Evolutionary conservation across 2,888 invertebrate genomes (phyloP).

Genomic region (Coelopa pilipes): DNA sequence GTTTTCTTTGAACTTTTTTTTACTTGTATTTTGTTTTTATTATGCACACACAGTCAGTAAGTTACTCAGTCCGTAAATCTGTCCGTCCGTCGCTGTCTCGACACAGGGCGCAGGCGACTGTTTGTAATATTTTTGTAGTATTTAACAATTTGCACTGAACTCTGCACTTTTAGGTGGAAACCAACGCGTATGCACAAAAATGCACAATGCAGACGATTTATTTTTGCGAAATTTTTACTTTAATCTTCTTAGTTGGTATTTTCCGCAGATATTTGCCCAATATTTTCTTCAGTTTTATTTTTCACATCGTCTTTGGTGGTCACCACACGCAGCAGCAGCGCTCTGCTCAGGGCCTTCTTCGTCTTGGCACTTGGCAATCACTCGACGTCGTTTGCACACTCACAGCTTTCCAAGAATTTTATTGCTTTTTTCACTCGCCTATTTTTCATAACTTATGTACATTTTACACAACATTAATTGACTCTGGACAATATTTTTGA

Average conservation of each 20-base stretch:
- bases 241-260: constrained; percentile 9
- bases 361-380: background rate
- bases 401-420: constrained; percentile 27
- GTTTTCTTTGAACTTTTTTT: constrained; percentile 3
- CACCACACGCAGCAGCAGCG: background rate
- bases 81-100: background rate
- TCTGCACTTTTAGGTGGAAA: constrained; percentile 36
- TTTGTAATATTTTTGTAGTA: constrained; percentile 29
- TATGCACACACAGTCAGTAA: background rate
- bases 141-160: constrained; percentile 33
- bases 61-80: too few relatives aligned
- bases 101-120: constrained; percentile 31
- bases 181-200: background rate
- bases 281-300: background rate
- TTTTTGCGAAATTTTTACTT: constrained; percentile 13
- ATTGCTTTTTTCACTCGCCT: constrained; percentile 22
- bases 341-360: background rate
- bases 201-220: constrained; percentile 10
- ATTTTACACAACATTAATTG: background rate
- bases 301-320: background rate
- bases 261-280: background rate
- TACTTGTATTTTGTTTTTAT: constrained; percentile 19
- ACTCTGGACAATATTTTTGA: background rate
- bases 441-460: background rate
- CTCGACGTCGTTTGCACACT: constrained; percentile 19